These are phyloP conservation scores for Hormiphora californensis DNA, from an alignment of 37 sponge, comb jelly and placozoan species.

Conservation along the genomic window DNA sequence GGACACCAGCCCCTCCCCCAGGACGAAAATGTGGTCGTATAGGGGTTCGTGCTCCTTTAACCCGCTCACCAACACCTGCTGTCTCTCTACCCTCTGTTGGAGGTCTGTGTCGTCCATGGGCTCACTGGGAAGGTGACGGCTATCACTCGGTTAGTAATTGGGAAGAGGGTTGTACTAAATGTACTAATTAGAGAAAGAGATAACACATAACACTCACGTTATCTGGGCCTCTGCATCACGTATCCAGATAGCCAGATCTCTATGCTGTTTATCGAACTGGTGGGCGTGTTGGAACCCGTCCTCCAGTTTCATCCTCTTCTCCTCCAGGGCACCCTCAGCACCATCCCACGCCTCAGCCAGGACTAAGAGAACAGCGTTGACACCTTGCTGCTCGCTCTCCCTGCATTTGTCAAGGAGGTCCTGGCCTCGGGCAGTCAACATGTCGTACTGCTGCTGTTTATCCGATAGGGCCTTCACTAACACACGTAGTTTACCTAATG, in stretches of 20 bases:
- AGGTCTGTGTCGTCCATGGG: slow-evolving; percentile 46
- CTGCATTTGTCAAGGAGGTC: slow-evolving; percentile 28
- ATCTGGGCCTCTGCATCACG: slow-evolving; percentile 22
- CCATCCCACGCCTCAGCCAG: slow-evolving; percentile 41
- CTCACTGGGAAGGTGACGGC: neutral
- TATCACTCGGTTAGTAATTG: neutral
- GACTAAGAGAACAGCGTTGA: slow-evolving; percentile 13
- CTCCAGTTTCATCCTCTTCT: slow-evolving; percentile 23
- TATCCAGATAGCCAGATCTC: neutral
- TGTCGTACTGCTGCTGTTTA: neutral
- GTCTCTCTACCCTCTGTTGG: slow-evolving; percentile 20
- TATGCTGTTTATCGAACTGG: slow-evolving; percentile 22
- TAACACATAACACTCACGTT: neutral
- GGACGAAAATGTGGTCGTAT: slow-evolving; percentile 14
- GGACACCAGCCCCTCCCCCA: slow-evolving; percentile 17
- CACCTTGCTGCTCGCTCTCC: slow-evolving; percentile 44
- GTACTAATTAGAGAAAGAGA: neutral
- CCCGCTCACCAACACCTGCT: slow-evolving; percentile 6
- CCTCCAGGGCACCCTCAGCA: slow-evolving; percentile 13
- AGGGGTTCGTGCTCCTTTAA: slow-evolving; percentile 6
- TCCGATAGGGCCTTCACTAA: slow-evolving; percentile 2
- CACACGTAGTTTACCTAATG: slow-evolving; percentile 46
- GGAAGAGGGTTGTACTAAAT: neutral
- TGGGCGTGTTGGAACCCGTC: slow-evolving; percentile 25
- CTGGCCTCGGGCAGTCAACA: neutral